Conservation (phyloP, 2,113 vertebrate genomes). For the Rana temporaria region DNA sequence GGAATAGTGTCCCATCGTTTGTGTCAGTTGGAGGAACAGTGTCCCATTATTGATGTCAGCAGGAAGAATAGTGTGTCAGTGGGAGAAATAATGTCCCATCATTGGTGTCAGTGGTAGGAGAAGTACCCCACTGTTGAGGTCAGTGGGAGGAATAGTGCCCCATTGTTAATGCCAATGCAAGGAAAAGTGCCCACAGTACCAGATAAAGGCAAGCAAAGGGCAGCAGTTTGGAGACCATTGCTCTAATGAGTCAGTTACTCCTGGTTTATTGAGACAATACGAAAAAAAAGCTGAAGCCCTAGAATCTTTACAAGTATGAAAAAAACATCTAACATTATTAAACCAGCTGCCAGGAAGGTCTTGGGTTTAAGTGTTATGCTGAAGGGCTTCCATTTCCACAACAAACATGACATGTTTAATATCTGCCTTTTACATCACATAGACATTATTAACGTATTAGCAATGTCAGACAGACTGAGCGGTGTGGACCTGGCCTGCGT, state of each 20-base stretch:
- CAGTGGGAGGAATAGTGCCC: no score
- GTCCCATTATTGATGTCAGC: no score
- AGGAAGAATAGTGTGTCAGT: no score
- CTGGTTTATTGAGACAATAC: background rate
- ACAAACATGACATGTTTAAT: slow-evolving; percentile 86
- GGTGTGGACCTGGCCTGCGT: slow-evolving; percentile 67
- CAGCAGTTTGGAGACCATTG: no score
- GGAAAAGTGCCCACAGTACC: no score
- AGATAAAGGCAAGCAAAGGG: no score
- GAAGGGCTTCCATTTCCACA: slow-evolving; percentile 49
- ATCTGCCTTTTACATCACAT: slow-evolving; percentile 80
- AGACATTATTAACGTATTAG: slow-evolving; percentile 90
- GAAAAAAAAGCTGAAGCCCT: background rate
- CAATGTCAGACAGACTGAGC: slow-evolving; percentile 79
- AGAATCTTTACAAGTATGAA: slow-evolving; percentile 5
- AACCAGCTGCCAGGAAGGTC: background rate
- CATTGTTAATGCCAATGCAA: no score
- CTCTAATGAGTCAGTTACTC: background rate
- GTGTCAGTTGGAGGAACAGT: no score
- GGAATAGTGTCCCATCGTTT: no score
- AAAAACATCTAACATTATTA: background rate
- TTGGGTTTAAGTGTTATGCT: background rate
- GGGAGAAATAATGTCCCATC: no score
- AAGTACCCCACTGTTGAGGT: no score
- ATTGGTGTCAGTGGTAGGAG: no score